Base-by-base conservation (phyloP, 2,797 vertebrate species). In the Gymnodraco acuticeps region DNA sequence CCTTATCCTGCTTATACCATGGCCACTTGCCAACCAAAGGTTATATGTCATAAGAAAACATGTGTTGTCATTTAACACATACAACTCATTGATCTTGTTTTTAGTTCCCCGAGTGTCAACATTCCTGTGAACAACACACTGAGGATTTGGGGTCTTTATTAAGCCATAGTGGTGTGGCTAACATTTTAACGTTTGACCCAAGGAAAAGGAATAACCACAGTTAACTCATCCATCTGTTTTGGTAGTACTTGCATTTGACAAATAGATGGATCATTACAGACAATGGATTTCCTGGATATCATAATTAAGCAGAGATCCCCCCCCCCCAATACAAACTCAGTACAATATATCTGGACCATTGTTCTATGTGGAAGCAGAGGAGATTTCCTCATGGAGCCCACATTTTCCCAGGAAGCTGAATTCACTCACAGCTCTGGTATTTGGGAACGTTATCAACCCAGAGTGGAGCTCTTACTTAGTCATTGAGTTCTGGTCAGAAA, bases 361-460 rank as follows among this genome's bases (percentile, higher is more conserved):
- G 80, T 84, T 66, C 71, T 54, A 53, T 79, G 58, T 81, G 66
- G 65, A 75, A 78, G 72, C 65, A 54, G 61, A 52, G 33, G 33
- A 52, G 72, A 78, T 78, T 87, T 89, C 61, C 75, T 91, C 33
- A 38, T 80, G 69, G 88, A 86, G 78, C 87, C 85, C 82, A 85
- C 78, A 70, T 64, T 71, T 83, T 82, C 86, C 89, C 89, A 79
- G 58, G 73, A 80, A 87, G 55, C 70, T 71, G 70, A 71, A 64
- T 79, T 87, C 77, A 83, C 81, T 93, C 88, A 92, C 61, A 81
- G 54, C 73, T 93, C 64, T 92, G 88, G 90, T 90, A 94, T 95
- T 92, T 88, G 69, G 54, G 72, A 86, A 86, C 43, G 19, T 85
- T 88, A 85, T 83, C 82, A 84, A 85, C 61, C 78, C 66, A 81